Evolutionary conservation across 1,140 invertebrate species (phyloP), one percentile per base, ranked within the genome.

Genomic region (Drosophila elegans): DNA sequence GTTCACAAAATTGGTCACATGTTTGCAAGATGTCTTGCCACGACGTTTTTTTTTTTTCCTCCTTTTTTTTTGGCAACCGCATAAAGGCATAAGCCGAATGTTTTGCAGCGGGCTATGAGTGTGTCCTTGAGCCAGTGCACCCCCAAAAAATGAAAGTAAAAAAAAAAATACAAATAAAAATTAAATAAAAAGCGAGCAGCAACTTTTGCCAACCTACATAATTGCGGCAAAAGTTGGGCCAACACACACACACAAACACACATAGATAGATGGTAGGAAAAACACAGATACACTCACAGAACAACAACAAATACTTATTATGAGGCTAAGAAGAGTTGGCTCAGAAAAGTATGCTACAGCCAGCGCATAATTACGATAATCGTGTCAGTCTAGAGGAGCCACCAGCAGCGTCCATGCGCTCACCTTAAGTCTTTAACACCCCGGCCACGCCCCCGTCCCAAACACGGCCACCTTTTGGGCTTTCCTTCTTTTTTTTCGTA

Each of bases 341-440:
- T 69, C 84, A 88, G 45, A 86, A 89, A 86, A 89, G 84, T 86
- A 83, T 83, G 80, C 84, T 86, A 83, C 83, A 78, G 75, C 77
- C 83, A 78, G 73, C 84, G 84, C 84, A 89, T 89, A 89, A 89
- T 89, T 89, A 89, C 84, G 85, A 89, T 89, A 89, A 89, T 89
- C 84, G 84, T 80, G 85, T 89, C 84, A 84, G 82, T 86, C 82
- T 83, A 60, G 44, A 56, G 69, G 44, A 56, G 69, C 57, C 46
- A 54, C 61, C 59, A 67, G 45, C 38, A 55, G 60, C 72, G 56
- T 62, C 66, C 72, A 39, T 32, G 38, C 36, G 45, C 62, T 61
- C 75, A 71, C 74, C 74, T 59, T 41, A 34, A 77, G 55, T 48
- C 59, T 44, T 56, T 52, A 59, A 44, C 61, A 42, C 53, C 46